Evolutionary conservation across 2,797 vertebrate species (phyloP), one percentile per base, ranked within the genome.

Genomic region (Enoplosus armatus): DNA sequence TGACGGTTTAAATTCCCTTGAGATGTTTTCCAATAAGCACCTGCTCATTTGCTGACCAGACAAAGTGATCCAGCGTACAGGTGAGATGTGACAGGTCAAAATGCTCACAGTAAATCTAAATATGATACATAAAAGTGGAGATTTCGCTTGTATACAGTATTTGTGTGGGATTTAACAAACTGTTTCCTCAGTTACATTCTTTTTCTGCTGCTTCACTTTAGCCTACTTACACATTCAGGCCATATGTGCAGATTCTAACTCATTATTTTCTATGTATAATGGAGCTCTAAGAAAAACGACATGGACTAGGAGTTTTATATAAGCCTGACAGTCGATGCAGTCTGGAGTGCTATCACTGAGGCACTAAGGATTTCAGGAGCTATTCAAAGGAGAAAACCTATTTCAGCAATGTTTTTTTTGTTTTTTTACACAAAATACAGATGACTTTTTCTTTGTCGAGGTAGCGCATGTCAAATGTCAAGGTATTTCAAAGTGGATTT

Each of bases 401-500:
- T 61, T 72, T 48, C 20, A 47, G 47, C 26, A 39, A 8, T 51
- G 35, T 33, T 53, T 58, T 73, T 54, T 73, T 80, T 33, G 48
- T 58, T 73, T 54, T 73, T 80, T n/a, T 2, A 10, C 24, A 64
- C n/a, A 55, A 59, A 37, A 33, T 43, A 50, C 12, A 48, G 8
- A 10, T 24, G 8, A 29, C 33, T 55, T n/a, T 62, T 35, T 37
- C 31, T 62, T 75, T n/a, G 20, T 43, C 27, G 50, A 50, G 65
- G 48, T 4, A 14, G 55, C 3, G 29, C 22, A 15, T 24, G 45
- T 35, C 16, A n/a, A 59, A 81, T 72, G 75, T 78, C 56, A 72
- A 31, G 71, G 60, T 20, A 9, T 27, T 20, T 66, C 18, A 8
- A 77, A 6, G 60, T 26, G 33, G 15, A 43, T 31, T 18, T 8